Percentiles rank a stretch among this genome's conserved stretches.
These are phyloP conservation scores for Rhabdophis nuchalis DNA, from an alignment of 2,797 vertebrate species.

Conservation along the genomic window DNA sequence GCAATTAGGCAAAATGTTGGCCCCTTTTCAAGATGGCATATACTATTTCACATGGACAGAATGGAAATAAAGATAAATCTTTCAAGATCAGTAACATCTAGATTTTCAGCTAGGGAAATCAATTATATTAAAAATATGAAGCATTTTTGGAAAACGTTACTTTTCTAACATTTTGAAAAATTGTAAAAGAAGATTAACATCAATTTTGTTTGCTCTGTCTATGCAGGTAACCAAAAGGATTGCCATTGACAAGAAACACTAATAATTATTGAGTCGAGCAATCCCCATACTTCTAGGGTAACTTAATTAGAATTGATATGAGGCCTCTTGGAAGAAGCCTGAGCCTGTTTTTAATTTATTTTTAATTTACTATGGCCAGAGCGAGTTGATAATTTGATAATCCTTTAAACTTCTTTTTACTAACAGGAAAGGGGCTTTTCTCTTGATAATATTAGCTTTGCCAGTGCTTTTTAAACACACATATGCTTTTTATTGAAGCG, in stretches of 20 bases:
- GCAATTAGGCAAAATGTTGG: constrained; percentile 41
- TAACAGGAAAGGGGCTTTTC: not conserved
- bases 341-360: constrained; percentile 25
- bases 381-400: constrained; percentile 17
- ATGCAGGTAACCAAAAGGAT: constrained; percentile 34
- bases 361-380: not conserved
- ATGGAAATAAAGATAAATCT: constrained; percentile 39
- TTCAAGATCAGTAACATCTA: constrained; percentile 37
- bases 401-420: constrained; percentile 25
- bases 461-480: not conserved
- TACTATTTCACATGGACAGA: constrained; percentile 43
- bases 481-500: too few relatives aligned
- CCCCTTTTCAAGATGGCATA: constrained; percentile 34
- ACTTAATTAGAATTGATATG: constrained; percentile 42
- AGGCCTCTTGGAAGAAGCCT: constrained; percentile 37
- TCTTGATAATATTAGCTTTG: not conserved
- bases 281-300: not conserved
- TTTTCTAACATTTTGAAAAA: constrained; percentile 16
- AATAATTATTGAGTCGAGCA: not conserved
- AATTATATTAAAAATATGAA: constrained; percentile 24
- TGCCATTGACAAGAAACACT: constrained; percentile 44
- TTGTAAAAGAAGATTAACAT: constrained; percentile 19
- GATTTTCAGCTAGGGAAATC: constrained; percentile 35
- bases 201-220: constrained; percentile 39
- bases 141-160: not conserved